Conservation (phyloP, 2,888 invertebrate genomes). For the Yponomeuta evonymella region DNA sequence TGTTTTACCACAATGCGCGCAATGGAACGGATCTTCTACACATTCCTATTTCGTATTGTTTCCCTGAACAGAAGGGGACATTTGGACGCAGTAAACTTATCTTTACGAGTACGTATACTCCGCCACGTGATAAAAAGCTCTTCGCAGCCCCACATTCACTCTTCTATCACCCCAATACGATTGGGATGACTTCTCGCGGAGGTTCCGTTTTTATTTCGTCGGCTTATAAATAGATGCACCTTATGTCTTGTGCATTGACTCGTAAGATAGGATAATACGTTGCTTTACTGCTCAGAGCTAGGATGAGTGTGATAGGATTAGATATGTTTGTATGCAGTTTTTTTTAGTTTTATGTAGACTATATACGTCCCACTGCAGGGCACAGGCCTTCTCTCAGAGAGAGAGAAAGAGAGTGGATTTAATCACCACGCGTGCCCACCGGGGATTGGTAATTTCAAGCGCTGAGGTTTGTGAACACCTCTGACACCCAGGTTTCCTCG, state of each 20-base stretch:
- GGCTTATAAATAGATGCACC: constrained; percentile 59
- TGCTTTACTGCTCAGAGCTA: constrained; percentile 22
- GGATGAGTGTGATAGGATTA: constrained; percentile 31
- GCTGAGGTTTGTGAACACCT: too few species aligned
- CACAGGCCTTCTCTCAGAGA: too few species aligned
- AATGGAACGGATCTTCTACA: not conserved
- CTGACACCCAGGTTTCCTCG: too few species aligned
- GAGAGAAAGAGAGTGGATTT: too few species aligned
- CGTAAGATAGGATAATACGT: not conserved
- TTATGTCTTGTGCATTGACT: constrained; percentile 37
- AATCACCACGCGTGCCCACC: too few species aligned
- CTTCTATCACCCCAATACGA: not conserved
- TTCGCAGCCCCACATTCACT: not conserved
- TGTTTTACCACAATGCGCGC: too few species aligned
- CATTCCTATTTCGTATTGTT: not conserved
- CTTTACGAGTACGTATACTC: constrained; percentile 35
- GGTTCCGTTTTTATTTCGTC: constrained; percentile 50
- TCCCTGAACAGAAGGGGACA: constrained; percentile 24
- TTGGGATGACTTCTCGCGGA: not conserved
- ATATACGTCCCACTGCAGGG: too few species aligned
- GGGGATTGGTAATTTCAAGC: too few species aligned
- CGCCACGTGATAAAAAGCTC: not conserved
- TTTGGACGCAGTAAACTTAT: constrained; percentile 58
- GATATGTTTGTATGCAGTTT: constrained; percentile 17
- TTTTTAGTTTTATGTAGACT: too few species aligned